Evolutionary conservation across 2,113 vertebrate genomes (phyloP).

Genomic region (Panurus biarmicus): DNA sequence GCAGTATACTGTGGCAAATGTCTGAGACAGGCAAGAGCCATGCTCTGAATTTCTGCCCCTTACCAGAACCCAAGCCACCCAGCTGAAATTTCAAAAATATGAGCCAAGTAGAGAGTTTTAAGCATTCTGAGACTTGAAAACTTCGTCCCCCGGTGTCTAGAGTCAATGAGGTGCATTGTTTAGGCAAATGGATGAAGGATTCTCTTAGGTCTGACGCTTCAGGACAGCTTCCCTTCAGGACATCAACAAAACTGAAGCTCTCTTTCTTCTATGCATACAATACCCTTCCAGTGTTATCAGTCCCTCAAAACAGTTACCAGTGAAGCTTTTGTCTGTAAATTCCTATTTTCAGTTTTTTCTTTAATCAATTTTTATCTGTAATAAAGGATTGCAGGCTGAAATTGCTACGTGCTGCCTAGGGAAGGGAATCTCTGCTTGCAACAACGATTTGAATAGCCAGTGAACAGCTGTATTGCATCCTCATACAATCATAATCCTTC

Average conservation of each 20-base stretch:
- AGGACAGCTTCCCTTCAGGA: neutral
- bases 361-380: neutral
- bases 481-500: neutral
- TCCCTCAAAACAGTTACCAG: neutral
- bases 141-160: fast-evolving
- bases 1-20: neutral
- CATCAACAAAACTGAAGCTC: neutral
- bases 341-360: neutral
- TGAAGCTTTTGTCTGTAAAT: neutral
- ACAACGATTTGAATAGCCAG: neutral
- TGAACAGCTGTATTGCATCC: neutral
- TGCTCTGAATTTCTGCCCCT: neutral
- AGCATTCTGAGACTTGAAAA: neutral
- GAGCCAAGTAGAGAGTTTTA: neutral
- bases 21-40: neutral
- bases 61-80: neutral
- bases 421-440: neutral
- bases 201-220: neutral
- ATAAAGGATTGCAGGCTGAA: neutral
- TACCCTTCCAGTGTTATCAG: neutral
- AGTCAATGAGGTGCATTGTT: neutral
- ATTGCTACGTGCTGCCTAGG: neutral
- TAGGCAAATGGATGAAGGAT: neutral
- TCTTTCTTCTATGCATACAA: neutral
- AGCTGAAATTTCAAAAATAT: neutral